Percentiles rank a stretch among this genome's conserved stretches.
phyloP scores from a whole-genome alignment of 2,113 vertebrate genomes.

The Sylvietta virens region DNA sequence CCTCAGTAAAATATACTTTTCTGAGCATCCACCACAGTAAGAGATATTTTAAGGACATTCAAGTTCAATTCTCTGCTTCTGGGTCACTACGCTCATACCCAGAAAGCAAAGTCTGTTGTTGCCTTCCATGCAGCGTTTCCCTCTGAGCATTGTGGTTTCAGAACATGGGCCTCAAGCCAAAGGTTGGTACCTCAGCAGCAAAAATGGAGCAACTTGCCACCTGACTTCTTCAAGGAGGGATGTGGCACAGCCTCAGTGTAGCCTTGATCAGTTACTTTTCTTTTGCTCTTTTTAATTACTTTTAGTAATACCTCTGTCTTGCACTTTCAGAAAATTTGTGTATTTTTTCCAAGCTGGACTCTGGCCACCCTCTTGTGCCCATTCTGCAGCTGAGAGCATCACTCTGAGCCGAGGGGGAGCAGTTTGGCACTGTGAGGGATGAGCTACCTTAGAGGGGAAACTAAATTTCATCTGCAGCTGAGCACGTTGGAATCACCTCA shows the following conservation, averaged over 20 bases:
- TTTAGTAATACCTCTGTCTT: background rate
- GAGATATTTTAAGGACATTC: conserved; percentile 44
- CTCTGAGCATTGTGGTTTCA: conserved; percentile 34
- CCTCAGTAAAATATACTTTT: background rate
- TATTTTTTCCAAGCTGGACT: background rate
- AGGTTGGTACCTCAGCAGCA: background rate
- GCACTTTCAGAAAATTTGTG: background rate
- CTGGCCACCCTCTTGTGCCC: background rate
- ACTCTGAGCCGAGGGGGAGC: background rate
- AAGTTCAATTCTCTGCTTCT: conserved; percentile 20
- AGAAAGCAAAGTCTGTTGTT: conserved; percentile 6
- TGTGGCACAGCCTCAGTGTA: background rate
- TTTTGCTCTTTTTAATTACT: background rate
- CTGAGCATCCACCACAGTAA: background rate
- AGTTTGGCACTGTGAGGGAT: background rate
- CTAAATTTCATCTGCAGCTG: conserved; percentile 4
- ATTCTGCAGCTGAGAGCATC: background rate
- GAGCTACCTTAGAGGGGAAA: background rate
- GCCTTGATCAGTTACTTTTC: background rate
- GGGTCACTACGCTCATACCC: background rate
- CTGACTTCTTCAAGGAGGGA: background rate
- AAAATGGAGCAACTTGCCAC: background rate
- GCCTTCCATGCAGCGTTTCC: background rate
- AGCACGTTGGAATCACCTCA: background rate
- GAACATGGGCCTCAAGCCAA: background rate